Base-by-base conservation (phyloP, 2,113 vertebrate genomes). In the Typhlomys cinereus region DNA sequence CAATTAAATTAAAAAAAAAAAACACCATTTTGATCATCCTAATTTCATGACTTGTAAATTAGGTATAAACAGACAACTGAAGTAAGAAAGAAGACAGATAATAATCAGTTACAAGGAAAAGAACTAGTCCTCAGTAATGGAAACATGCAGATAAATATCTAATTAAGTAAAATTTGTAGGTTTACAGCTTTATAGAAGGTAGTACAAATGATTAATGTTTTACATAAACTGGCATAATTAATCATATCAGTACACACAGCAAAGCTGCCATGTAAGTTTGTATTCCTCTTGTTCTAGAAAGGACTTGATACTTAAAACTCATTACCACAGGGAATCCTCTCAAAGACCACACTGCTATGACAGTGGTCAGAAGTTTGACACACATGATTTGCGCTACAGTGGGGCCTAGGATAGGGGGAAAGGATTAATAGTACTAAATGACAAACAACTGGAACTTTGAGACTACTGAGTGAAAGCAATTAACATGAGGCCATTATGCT, bases 61-160 rank as follows among this genome's bases (percentile, higher is more conserved):
- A 25, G 11, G 61, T 41, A 54, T n/a, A n/a, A n/a, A n/a, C 9
- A 69, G 48, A 81, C 48, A 92, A 91, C 41, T 82, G 27, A 54
- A 20, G 1, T 46, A 67, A 85, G 70, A 86, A 83, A 41, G 46
- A 76, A 74, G 14, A 83, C 29, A 89, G 83, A 83, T 59, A 34
- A 88, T n/a, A 79, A 89, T 61, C 18, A 54, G n/a, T 44, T 75
- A 93, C 52, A 84, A 83, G 20, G 57, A 44, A 66, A 69, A 62
- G 57, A 50, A 31, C 54, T 71, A 80, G 71, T 80, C 31, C 73
- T 61, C n/a, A 82, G 12, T 85, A 70, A 78, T 48, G 78, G 69
- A 20, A 15, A 93, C 83, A 78, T 89, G 14, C 50, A 92, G 82
- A 82, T 82, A 57, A n/a, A 94, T 34, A 59, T 13, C 15, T 75